phyloP scores from a whole-genome alignment of 1,140 invertebrate genomes.

The Stegodyphus mimosarum region DNA sequence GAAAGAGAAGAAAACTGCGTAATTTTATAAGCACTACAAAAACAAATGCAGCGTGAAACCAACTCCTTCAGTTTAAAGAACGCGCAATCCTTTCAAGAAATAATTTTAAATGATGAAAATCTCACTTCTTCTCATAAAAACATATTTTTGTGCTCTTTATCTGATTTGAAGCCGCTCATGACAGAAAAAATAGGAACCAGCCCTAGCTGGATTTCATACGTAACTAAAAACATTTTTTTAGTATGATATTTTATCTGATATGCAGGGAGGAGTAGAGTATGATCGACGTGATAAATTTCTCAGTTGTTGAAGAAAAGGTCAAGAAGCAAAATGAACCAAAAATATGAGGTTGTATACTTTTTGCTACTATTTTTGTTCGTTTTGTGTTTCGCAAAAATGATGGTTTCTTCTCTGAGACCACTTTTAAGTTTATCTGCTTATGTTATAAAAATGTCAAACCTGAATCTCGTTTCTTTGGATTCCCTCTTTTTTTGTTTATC shows the following conservation, averaged over 20 bases:
- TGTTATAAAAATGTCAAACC: conserved; percentile 54
- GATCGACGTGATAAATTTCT: conserved; percentile 57
- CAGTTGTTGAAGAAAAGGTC: conserved; percentile 56
- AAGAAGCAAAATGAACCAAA: conserved; percentile 34
- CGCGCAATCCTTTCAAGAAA: background rate
- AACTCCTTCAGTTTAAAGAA: background rate
- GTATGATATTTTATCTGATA: too few species aligned
- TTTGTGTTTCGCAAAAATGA: conserved; percentile 53
- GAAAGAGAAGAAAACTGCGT: too few species aligned
- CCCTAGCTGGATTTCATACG: background rate
- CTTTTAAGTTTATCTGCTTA: conserved; percentile 60
- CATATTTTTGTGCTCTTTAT: background rate
- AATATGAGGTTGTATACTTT: conserved; percentile 27
- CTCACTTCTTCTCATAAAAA: background rate
- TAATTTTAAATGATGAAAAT: background rate
- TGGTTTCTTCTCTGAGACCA: conserved; percentile 49
- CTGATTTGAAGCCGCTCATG: background rate
- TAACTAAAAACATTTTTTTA: background rate
- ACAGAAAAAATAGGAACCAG: background rate
- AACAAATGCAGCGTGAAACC: background rate
- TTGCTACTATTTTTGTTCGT: conserved; percentile 7
- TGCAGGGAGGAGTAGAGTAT: background rate
- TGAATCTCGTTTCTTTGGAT: conserved; percentile 41
- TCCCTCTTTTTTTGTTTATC: conserved; percentile 36
- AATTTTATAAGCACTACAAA: too few species aligned